Base-by-base conservation (phyloP, 1,140 invertebrate genomes). In the Cydia amplana region DNA sequence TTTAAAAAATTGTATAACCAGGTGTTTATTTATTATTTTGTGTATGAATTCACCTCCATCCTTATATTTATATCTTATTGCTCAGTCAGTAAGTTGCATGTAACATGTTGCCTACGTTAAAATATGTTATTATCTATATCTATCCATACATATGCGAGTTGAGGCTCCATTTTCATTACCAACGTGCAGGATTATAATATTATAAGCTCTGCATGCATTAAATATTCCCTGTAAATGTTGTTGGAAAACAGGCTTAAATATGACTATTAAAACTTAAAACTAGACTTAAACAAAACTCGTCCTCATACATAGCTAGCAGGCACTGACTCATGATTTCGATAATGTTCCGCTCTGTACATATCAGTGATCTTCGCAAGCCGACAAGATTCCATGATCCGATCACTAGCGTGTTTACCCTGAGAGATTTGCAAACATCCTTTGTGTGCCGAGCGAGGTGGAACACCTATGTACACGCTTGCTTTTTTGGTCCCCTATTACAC, bases 371-470 rank as follows among this genome's bases (percentile, higher is more conserved):
- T 10, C 18, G 65, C 14, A 70, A 40, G 65, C 32, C 65, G 28
- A 32, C 64, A 70, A 74, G 74, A 70, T 65, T 75, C 76, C 78
- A 73, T 80, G 82, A 82, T 80, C 77, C 79, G 83, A 81, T 83
- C 81, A 84, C 74, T 83, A 74, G 77, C 32, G 77, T 84, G 82
- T 85, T 87, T 85, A 80, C 83, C 75, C 77, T 80, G 77, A 79
- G 74, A 82, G 82, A 85, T 85, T 83, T 82, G 81, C 79, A 84
- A 83, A 87, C 82, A 85, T 55, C 80, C 82, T 82, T 85, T 84
- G 82, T 82, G 73, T 75, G 74, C 73, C 70, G 55, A 74, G 28
- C 75, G 79, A 79, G 76, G 78, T 76, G 77, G 78, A 82, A 79
- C 74, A 80, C 73, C 74, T 49, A n/a, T n/a, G n/a, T n/a, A 73